Percentiles rank a stretch among this genome's conserved stretches.
Conservation (phyloP, 2,113 vertebrate species). For the Xiphophorus couchianus region DNA sequence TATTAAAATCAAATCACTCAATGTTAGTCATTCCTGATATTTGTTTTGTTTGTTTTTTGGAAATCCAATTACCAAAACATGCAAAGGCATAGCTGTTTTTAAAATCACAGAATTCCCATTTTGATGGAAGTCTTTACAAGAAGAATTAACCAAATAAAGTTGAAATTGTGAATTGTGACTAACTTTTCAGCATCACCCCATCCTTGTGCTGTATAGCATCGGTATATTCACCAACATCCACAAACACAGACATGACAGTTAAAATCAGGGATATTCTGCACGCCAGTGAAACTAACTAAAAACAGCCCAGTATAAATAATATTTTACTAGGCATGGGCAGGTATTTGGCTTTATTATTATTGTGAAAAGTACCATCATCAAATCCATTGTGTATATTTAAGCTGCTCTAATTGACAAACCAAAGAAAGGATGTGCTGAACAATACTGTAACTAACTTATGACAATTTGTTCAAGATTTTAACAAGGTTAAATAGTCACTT, state of each 20-base stretch:
- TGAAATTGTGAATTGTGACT: slow-evolving; percentile 1
- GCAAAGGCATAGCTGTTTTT: not conserved
- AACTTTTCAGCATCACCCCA: slow-evolving; percentile 54
- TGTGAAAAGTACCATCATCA: not conserved
- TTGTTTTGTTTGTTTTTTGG: no score
- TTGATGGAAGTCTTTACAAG: slow-evolving; percentile 8
- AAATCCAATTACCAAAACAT: not conserved
- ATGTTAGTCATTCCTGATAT: not conserved
- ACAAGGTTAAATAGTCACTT: not conserved
- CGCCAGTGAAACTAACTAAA: slow-evolving; percentile 35
- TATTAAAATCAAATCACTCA: no score
- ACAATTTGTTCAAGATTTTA: not conserved
- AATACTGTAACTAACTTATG: no score
- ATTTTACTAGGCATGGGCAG: slow-evolving; percentile 11
- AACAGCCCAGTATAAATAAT: slow-evolving; percentile 9
- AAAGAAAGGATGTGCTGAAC: no score
- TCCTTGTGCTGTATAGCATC: slow-evolving; percentile 69
- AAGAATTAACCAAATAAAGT: not conserved
- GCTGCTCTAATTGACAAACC: not conserved
- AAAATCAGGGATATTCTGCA: slow-evolving; percentile 46
- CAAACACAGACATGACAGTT: slow-evolving; percentile 46
- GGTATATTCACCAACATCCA: slow-evolving; percentile 73
- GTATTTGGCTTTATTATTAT: not conserved
- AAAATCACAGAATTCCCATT: slow-evolving; percentile 20
- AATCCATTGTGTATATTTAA: not conserved